Conservation (phyloP, 2,888 invertebrate genomes). For the Nomada flava region DNA sequence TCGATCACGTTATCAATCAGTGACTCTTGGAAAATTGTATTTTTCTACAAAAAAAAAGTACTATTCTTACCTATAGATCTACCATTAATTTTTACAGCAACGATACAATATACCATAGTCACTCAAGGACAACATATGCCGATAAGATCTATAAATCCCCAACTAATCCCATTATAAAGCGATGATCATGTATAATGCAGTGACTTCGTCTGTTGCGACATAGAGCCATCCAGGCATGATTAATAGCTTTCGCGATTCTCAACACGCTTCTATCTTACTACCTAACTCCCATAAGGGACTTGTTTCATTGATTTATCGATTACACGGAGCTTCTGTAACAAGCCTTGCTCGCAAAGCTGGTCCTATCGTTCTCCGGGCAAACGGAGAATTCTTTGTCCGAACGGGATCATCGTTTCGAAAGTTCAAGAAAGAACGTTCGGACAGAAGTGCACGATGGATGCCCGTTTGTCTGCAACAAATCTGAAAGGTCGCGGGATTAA, state of each 20-base stretch:
- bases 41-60: too few relatives aligned
- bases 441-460: not conserved
- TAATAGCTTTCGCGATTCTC: conserved; percentile 51
- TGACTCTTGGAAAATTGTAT: not conserved
- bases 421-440: too few relatives aligned
- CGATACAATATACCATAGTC: not conserved
- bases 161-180: conserved; percentile 64
- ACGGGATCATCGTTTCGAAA: too few relatives aligned
- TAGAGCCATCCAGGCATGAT: conserved; percentile 53
- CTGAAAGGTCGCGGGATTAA: conserved; percentile 53
- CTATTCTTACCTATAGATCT: not conserved
- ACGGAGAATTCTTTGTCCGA: too few relatives aligned
- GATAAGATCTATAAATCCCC: conserved; percentile 50
- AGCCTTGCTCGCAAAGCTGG: too few relatives aligned
- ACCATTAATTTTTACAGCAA: not conserved
- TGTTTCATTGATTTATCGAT: not conserved
- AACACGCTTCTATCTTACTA: not conserved
- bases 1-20: conserved; percentile 1
- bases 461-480: conserved; percentile 3
- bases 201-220: conserved; percentile 44
- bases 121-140: conserved; percentile 45
- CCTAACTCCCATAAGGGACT: not conserved
- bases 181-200: conserved; percentile 62
- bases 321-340: not conserved
- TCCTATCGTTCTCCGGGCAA: too few relatives aligned